phyloP scores from a whole-genome alignment of 92 coral and sea anemone genomes.

The Palythoa grandis region DNA sequence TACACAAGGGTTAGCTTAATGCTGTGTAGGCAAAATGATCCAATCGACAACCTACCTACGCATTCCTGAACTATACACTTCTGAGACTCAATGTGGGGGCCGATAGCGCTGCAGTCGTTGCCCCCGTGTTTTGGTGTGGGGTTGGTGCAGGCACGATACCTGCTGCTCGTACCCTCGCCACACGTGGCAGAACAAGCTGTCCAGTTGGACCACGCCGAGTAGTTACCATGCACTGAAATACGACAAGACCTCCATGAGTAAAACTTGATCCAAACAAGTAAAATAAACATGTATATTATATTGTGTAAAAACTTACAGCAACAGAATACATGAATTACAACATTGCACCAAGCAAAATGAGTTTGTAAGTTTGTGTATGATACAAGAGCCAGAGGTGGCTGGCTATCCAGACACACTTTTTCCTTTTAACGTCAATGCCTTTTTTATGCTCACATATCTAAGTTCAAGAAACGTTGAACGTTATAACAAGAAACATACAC shows the following conservation, averaged over 20 bases:
- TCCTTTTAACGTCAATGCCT: too few species aligned
- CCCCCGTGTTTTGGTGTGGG: slow-evolving; percentile 94
- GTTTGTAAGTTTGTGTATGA: too few species aligned
- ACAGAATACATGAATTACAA: too few species aligned
- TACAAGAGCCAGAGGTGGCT: too few species aligned
- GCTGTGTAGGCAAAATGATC: not conserved
- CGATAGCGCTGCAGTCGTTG: slow-evolving; percentile 77
- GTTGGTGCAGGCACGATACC: slow-evolving; percentile 79
- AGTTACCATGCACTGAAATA: slow-evolving; percentile 82
- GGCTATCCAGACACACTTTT: too few species aligned
- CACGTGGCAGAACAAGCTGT: slow-evolving; percentile 87
- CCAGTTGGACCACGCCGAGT: slow-evolving; percentile 93
- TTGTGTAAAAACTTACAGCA: too few species aligned
- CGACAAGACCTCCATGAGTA: not conserved
- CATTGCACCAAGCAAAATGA: too few species aligned
- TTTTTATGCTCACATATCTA: too few species aligned
- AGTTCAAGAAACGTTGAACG: too few species aligned
- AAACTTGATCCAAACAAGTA: not conserved
- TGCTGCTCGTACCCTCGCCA: slow-evolving; percentile 94
- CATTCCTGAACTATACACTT: slow-evolving; percentile 79
- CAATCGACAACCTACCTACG: slow-evolving; percentile 65
- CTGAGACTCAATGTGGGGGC: slow-evolving; percentile 75
- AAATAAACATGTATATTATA: too few species aligned
- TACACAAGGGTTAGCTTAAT: not conserved
- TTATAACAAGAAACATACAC: too few species aligned